A percentile compares a stretch with the other conserved stretches of the same genome.
These are phyloP conservation scores for Myripristis murdjan DNA, from an alignment of 2,797 vertebrate genomes.

Conservation along the genomic window DNA sequence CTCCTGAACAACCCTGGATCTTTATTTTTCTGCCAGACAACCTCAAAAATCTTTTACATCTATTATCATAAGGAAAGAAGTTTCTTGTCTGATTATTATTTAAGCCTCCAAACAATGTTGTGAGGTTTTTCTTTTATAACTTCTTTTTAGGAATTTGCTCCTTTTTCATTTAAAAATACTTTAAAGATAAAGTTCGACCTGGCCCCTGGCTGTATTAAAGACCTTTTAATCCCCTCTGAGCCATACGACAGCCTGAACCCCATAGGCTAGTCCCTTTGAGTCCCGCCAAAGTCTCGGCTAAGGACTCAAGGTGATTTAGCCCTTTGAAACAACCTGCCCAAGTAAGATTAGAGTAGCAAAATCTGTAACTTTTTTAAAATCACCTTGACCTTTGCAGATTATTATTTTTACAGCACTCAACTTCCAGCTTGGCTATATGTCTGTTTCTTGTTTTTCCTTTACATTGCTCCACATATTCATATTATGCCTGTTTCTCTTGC, in stretches of 20 bases:
- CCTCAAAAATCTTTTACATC: no score
- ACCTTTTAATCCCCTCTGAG: conserved; percentile 34
- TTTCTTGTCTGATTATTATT: no score
- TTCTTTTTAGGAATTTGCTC: no score
- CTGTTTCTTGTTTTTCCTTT: neutral
- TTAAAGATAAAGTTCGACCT: conserved; percentile 21
- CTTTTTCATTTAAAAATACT: neutral
- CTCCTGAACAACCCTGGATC: no score
- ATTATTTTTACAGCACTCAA: neutral
- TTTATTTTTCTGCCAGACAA: no score
- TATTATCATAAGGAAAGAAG: no score
- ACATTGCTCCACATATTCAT: neutral
- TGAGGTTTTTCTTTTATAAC: no score
- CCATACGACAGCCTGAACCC: conserved; percentile 31
- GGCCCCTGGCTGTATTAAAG: conserved; percentile 21
- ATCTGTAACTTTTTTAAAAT: neutral
- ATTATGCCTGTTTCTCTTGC: neutral
- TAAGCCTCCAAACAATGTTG: no score
- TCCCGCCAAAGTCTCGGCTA: conserved; percentile 26
- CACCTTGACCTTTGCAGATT: neutral
- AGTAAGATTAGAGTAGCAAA: conserved; percentile 2
- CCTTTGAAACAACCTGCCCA: conserved; percentile 15
- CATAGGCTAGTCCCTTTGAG: conserved; percentile 25
- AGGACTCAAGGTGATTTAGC: conserved; percentile 17
- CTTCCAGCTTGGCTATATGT: neutral